Percentiles rank a stretch among this genome's conserved stretches.
Evolutionary conservation across 2,797 vertebrate species (phyloP).

Genomic region (Crocodylus rhombifer): DNA sequence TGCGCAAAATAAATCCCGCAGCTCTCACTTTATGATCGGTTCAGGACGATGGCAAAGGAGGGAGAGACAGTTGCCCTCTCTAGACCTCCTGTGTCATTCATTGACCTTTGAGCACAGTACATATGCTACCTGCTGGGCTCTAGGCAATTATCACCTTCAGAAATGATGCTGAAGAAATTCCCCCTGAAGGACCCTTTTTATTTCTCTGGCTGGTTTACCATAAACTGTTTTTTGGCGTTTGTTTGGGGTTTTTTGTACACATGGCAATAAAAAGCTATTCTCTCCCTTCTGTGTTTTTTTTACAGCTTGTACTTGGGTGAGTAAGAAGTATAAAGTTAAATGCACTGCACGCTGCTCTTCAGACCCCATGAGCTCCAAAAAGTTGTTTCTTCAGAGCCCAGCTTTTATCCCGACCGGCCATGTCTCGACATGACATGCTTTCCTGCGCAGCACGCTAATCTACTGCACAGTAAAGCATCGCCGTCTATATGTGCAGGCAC

Average conservation of each 20-base stretch:
- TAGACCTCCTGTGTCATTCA: background rate
- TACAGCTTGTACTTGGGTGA: background rate
- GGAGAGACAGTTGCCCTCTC: background rate
- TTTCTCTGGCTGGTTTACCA: background rate
- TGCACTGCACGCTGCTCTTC: background rate
- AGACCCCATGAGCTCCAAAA: too few relatives aligned
- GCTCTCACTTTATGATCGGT: background rate
- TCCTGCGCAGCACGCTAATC: too few relatives aligned
- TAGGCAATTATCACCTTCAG: background rate
- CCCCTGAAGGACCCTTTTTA: background rate
- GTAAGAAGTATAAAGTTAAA: background rate
- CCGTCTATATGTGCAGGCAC: too few relatives aligned
- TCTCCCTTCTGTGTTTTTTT: background rate
- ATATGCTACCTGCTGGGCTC: background rate
- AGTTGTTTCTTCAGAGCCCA: background rate
- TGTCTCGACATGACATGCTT: too few relatives aligned
- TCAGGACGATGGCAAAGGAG: background rate
- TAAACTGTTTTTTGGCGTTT: background rate
- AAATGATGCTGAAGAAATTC: background rate
- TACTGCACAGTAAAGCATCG: too few relatives aligned
- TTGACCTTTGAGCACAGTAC: background rate
- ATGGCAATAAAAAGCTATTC: background rate
- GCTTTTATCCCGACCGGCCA: background rate
- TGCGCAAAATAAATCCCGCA: background rate
- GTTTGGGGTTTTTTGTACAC: rapidly evolving